Base-by-base conservation (phyloP, 2,888 invertebrate species). In the Euplagia quadripunctaria region DNA sequence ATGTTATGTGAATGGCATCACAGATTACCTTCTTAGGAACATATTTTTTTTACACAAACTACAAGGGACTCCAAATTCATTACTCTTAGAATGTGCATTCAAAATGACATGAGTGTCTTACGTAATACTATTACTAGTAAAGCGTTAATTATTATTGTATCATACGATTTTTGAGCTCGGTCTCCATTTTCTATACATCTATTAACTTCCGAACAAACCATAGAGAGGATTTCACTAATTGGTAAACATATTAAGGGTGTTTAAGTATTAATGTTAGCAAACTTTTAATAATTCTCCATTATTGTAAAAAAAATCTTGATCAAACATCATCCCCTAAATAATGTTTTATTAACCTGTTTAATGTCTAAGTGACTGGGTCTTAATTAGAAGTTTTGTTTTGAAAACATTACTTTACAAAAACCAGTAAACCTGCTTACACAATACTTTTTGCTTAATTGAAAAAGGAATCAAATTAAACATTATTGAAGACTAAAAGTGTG, bases 101-200 rank as follows among this genome's bases (percentile, higher is more conserved):
- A 92, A 86, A 91, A 91, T 88, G 84, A 83, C 82, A 88, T 90
- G 88, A 82, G 82, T 83, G 85, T 89, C 89, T 89, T 78, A 79
- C 72, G 80, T 88, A 86, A 81, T 83, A 85, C 84, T 87, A 84
- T 87, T 81, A 81, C 93, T 95, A 94, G 88, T 95, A 95, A 95
- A 95, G 95, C 94, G 93, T 94, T 90, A 90, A 89, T 90, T 85
- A 90, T 94, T 94, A 93, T 94, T 92, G 92, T 94, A 90, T 92
- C 86, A 90, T 89, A 91, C 51, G 85, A 83, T 79, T 88, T 86
- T 90, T 90, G 91, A 91, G 91, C 91, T 90, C 85, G 75, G 79
- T 78, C 74, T 75, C 77, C 78, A 75, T 69, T 66, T 31, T 66
- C 16, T 70, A 71, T 76, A 76, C 42, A 73, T 78, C 81, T 81